Conservation (phyloP, 2,797 vertebrate species). For the Zalophus californianus region DNA sequence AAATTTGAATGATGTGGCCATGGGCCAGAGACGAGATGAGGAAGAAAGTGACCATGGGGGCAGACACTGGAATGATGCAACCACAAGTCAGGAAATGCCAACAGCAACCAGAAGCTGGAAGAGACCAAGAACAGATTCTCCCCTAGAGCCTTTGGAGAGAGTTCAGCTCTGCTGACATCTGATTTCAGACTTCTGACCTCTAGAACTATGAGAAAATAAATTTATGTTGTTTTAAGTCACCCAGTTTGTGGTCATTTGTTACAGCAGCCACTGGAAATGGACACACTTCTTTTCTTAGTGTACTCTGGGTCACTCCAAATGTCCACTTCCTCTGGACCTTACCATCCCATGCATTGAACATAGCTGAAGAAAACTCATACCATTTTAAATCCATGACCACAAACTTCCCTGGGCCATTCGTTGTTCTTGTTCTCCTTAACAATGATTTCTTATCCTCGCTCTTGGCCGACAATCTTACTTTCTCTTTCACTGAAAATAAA, state of each 20-base stretch:
- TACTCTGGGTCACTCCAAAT: neutral
- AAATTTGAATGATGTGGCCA: too few species aligned
- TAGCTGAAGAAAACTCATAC: neutral
- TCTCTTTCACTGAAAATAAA: conserved; percentile 4
- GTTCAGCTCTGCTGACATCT: neutral
- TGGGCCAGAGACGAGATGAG: neutral
- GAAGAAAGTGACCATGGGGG: neutral
- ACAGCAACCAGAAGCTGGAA: neutral
- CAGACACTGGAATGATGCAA: neutral
- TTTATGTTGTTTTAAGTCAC: neutral
- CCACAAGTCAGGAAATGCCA: neutral
- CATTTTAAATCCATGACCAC: neutral
- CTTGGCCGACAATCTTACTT: neutral
- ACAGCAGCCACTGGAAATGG: neutral
- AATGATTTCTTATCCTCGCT: neutral
- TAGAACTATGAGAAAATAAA: neutral
- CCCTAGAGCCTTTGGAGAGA: neutral
- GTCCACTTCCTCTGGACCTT: neutral
- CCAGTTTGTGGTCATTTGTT: neutral
- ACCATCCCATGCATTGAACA: neutral
- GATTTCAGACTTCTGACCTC: neutral
- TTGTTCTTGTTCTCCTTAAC: neutral
- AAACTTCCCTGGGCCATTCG: neutral
- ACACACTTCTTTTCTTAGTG: neutral
- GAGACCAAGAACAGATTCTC: neutral